Percentiles rank a stretch among this genome's conserved stretches.
Evolutionary conservation across 2,888 invertebrate species (phyloP).

Genomic region (Volucella inflata): DNA sequence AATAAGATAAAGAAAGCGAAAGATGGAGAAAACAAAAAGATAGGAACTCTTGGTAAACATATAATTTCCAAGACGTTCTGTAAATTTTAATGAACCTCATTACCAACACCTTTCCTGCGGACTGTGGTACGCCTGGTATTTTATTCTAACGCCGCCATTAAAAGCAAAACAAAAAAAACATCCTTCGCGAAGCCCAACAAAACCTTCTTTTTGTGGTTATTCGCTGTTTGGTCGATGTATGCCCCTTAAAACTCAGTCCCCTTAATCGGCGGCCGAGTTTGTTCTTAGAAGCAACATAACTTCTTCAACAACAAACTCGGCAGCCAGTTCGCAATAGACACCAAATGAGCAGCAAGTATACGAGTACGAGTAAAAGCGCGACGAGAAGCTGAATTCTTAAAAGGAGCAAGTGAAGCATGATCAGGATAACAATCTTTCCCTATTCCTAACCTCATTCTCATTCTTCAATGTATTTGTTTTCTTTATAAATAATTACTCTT

Average conservation of each 20-base stretch:
- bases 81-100: conserved; percentile 35
- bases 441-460: neutral
- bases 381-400: neutral
- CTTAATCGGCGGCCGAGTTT: too few relatives aligned
- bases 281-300: conserved; percentile 12
- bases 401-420: conserved; percentile 20
- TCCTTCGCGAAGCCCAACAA: too few relatives aligned
- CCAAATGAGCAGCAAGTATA: conserved; percentile 24
- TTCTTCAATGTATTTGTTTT: conserved; percentile 7
- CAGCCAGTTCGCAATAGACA: conserved; percentile 15
- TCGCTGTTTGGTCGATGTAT: neutral
- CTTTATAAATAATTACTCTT: conserved; percentile 36
- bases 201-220: conserved; percentile 16
- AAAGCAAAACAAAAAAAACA: conserved; percentile 7
- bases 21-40: too few relatives aligned
- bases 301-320: conserved; percentile 34
- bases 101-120: neutral
- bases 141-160: neutral
- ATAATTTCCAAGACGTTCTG: neutral
- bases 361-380: neutral
- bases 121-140: neutral
- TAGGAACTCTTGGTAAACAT: neutral
- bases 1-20: too few relatives aligned
- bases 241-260: neutral
- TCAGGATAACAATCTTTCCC: neutral